Conservation (phyloP, 2,113 vertebrate species). For the Proterorhinus semilunaris region DNA sequence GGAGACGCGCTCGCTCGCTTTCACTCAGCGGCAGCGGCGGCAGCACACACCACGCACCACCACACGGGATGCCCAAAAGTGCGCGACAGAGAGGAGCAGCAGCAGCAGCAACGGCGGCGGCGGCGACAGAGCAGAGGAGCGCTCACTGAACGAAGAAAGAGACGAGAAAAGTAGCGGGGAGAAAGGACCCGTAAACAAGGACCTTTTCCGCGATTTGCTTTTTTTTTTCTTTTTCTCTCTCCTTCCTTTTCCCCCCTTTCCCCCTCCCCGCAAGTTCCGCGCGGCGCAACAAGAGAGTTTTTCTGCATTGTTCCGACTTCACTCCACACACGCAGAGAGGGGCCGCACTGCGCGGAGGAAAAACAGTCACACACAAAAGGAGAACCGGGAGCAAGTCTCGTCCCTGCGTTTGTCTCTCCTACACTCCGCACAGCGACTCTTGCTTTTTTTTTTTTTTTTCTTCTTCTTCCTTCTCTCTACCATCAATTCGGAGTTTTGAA, state of each 20-base stretch:
- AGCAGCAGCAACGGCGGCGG: constrained; percentile 27
- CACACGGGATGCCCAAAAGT: constrained; percentile 79
- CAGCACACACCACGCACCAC: too few species aligned
- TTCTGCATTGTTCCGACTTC: constrained; percentile 79
- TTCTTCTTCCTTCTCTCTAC: constrained; percentile 7
- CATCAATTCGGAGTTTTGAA: constrained; percentile 43
- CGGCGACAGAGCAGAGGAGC: constrained; percentile 58
- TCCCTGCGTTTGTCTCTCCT: constrained; percentile 31
- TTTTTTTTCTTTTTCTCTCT: constrained; percentile 36
- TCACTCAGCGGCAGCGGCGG: constrained; percentile 20
- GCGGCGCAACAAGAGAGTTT: constrained; percentile 68
- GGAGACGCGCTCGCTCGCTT: constrained; percentile 24
- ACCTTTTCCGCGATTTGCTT: constrained; percentile 18
- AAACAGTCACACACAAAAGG: constrained; percentile 14
- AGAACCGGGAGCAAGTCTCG: constrained; percentile 71
- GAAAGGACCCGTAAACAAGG: constrained; percentile 22
- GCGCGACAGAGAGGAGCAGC: constrained; percentile 57
- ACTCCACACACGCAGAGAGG: constrained; percentile 64
- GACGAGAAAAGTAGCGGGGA: constrained; percentile 29
- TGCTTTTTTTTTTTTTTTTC: constrained; percentile 46
- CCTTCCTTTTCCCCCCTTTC: too few species aligned
- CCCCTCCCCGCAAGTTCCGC: constrained; percentile 71
- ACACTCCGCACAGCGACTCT: constrained; percentile 71
- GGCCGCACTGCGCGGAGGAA: constrained; percentile 71
- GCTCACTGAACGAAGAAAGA: background rate